Conservation (phyloP, 1,140 invertebrate genomes). For the Drosophila saltans region DNA sequence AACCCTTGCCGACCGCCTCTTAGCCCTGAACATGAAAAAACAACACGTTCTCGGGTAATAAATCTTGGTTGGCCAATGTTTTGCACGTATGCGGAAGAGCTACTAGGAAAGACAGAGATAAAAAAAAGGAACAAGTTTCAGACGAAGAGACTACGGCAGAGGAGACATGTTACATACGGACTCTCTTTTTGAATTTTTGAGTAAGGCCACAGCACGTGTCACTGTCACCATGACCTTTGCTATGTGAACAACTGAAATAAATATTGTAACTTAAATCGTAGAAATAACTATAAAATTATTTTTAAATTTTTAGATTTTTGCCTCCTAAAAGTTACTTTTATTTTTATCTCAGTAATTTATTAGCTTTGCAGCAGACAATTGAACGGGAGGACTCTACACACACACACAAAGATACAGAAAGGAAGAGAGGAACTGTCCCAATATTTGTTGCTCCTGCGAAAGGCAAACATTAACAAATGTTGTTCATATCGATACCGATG, state of each 20-base stretch:
- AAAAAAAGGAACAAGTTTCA: slow-evolving; percentile 20
- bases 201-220: slow-evolving; percentile 25
- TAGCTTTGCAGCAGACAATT: slow-evolving; percentile 29
- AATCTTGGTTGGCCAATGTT: slow-evolving; percentile 62
- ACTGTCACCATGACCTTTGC: slow-evolving; percentile 45
- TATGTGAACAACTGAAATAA: slow-evolving; percentile 26
- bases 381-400: slow-evolving; percentile 9
- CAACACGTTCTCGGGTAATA: slow-evolving; percentile 65
- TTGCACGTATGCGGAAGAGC: slow-evolving; percentile 57
- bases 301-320: slow-evolving; percentile 32
- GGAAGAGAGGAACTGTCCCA: slow-evolving; percentile 40
- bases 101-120: slow-evolving; percentile 3
- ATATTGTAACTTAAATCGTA: slow-evolving; percentile 41
- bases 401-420: not conserved
- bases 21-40: slow-evolving; percentile 46
- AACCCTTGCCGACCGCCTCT: slow-evolving; percentile 31
- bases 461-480: slow-evolving; percentile 60
- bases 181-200: slow-evolving; percentile 29
- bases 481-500: slow-evolving; percentile 49
- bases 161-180: slow-evolving; percentile 39
- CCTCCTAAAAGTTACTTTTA: not conserved
- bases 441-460: slow-evolving; percentile 47
- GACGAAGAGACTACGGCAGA: slow-evolving; percentile 33
- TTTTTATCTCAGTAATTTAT: slow-evolving; percentile 56
- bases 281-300: slow-evolving; percentile 44